Conservation (phyloP, 2,797 vertebrate species). For the Enteromius unitaeniatus region DNA sequence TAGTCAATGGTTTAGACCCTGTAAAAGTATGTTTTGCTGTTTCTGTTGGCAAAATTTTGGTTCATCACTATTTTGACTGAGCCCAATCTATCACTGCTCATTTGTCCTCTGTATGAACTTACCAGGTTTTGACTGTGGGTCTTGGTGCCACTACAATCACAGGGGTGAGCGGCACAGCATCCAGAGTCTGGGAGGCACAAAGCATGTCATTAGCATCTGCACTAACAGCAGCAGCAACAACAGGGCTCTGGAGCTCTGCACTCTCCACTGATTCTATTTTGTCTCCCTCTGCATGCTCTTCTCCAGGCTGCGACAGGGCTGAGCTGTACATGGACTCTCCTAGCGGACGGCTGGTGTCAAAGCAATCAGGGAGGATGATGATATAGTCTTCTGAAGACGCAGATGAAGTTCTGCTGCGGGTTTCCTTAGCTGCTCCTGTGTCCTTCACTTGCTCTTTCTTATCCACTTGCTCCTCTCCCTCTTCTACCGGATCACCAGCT, state of each 20-base stretch:
- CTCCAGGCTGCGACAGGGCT: slow-evolving; percentile 86
- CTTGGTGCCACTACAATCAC: slow-evolving; percentile 72
- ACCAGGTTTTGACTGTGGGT: slow-evolving; percentile 64
- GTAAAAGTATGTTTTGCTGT: background rate
- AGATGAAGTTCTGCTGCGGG: slow-evolving; percentile 86
- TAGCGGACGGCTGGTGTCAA: slow-evolving; percentile 92
- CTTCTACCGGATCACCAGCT: slow-evolving; percentile 50
- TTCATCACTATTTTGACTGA: background rate
- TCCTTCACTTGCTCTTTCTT: slow-evolving; percentile 57
- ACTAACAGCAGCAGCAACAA: slow-evolving; percentile 10
- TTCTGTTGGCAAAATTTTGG: background rate
- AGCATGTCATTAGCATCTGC: slow-evolving; percentile 77
- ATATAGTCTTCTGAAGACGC: slow-evolving; percentile 93
- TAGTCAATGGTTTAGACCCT: background rate
- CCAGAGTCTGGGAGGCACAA: slow-evolving; percentile 81
- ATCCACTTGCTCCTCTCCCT: slow-evolving; percentile 56
- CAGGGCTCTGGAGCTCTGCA: slow-evolving; percentile 24
- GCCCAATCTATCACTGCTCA: background rate
- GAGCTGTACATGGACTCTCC: slow-evolving; percentile 94
- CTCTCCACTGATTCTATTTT: slow-evolving; percentile 33
- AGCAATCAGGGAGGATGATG: slow-evolving; percentile 95
- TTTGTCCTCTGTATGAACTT: slow-evolving; percentile 25
- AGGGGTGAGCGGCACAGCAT: slow-evolving; percentile 79
- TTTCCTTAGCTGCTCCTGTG: slow-evolving; percentile 71
- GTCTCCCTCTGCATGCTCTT: slow-evolving; percentile 50